phyloP scores from a whole-genome alignment of 2,797 vertebrate species.

The Chaetophractus vellerosus region DNA sequence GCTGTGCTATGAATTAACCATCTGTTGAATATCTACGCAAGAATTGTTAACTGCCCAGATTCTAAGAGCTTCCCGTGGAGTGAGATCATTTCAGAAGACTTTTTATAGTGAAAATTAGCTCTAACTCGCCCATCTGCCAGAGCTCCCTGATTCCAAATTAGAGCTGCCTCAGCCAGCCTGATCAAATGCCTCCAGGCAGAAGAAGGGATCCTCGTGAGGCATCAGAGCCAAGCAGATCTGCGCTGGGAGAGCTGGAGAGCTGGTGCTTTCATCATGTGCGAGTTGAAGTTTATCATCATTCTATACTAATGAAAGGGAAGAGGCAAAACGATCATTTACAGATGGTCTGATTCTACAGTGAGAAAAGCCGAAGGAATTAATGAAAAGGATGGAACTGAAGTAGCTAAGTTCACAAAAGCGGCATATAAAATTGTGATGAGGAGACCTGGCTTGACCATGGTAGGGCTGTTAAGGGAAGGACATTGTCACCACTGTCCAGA shows the following conservation, averaged over 20 bases:
- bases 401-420: background rate
- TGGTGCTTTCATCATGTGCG: background rate
- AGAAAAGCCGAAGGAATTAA: slow-evolving; percentile 33
- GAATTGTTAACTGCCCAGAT: background rate
- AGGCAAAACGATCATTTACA: background rate
- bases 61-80: slow-evolving; percentile 37
- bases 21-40: slow-evolving; percentile 59
- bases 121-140: background rate
- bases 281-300: background rate
- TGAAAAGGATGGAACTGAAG: slow-evolving; percentile 11
- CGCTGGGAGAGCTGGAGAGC: background rate
- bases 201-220: background rate
- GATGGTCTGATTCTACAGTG: slow-evolving; percentile 25
- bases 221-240: accelerated
- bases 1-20: slow-evolving; percentile 50
- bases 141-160: slow-evolving; percentile 4
- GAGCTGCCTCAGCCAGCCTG: background rate
- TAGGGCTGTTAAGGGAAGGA: background rate
- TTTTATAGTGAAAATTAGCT: slow-evolving; percentile 47
- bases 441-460: background rate
- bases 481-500: background rate
- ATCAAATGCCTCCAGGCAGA: background rate
- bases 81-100: slow-evolving; percentile 33
- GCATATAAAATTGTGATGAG: background rate
- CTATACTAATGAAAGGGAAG: background rate